Evolutionary conservation across 1,140 invertebrate genomes (phyloP).

Genomic region (Heterodera schachtii): DNA sequence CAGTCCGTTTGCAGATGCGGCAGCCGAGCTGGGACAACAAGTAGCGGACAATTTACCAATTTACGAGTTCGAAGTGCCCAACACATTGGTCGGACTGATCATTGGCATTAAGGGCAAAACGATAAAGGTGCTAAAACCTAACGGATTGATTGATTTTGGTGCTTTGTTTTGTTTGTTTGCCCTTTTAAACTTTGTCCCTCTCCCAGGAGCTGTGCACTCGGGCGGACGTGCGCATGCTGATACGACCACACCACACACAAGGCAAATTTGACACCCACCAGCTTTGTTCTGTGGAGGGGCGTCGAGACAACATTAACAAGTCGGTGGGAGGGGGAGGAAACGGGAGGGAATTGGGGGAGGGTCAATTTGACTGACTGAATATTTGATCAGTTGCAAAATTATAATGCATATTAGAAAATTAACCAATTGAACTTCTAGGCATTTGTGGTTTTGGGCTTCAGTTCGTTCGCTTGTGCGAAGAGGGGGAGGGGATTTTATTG

Average conservation of each 20-base stretch:
- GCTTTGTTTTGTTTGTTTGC: conserved; percentile 8
- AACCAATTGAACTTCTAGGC: too few species aligned
- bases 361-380: background rate
- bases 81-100: conserved; percentile 64
- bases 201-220: conserved; percentile 61
- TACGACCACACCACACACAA: conserved; percentile 61
- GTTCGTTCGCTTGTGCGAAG: too few species aligned
- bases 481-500: too few species aligned
- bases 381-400: background rate
- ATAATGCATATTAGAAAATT: background rate
- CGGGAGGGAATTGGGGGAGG: too few species aligned
- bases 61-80: conserved; percentile 65
- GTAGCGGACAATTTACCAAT: conserved; percentile 42
- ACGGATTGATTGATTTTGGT: background rate
- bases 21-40: conserved; percentile 24
- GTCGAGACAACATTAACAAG: conserved; percentile 64
- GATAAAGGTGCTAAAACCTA: conserved; percentile 47
- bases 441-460: too few species aligned
- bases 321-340: background rate
- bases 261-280: conserved; percentile 59
- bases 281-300: conserved; percentile 64
- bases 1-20: conserved; percentile 44
- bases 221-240: conserved; percentile 61
- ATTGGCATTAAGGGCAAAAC: conserved; percentile 64
- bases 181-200: background rate